phyloP scores from a whole-genome alignment of 1,140 invertebrate species.

The Babylonia areolata region DNA sequence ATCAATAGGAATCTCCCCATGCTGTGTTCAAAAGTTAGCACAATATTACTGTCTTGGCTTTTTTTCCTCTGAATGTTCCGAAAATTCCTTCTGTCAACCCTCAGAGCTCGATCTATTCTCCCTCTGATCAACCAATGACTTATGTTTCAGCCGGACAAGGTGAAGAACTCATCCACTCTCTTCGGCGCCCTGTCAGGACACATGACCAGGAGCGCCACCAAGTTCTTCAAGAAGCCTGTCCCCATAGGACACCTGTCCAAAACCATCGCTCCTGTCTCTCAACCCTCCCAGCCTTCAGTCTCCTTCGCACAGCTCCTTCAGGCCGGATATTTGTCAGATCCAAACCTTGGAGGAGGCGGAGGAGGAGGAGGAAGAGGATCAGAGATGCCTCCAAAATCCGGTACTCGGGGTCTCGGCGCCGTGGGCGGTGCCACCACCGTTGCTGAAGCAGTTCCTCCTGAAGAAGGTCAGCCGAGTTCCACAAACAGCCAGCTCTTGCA shows the following conservation, averaged over 20 bases:
- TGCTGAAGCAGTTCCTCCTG: background rate
- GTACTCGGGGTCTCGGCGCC: background rate
- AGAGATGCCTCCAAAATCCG: background rate
- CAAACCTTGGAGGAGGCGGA: background rate
- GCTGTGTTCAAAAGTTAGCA: too few species aligned
- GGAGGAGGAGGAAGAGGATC: background rate
- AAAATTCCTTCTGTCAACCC: too few species aligned
- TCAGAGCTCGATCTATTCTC: too few species aligned
- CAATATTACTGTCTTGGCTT: too few species aligned
- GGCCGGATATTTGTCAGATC: background rate
- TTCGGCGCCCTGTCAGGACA: conserved; percentile 21
- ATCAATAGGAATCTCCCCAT: too few species aligned
- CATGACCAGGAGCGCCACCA: conserved; percentile 17
- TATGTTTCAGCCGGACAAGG: conserved; percentile 2
- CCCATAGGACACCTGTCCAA: conserved; percentile 4
- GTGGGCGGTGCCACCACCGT: background rate
- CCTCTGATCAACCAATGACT: too few species aligned
- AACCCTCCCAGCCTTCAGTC: background rate
- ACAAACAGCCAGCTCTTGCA: background rate
- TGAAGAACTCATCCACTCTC: background rate
- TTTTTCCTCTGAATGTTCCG: too few species aligned
- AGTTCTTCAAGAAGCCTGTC: conserved; percentile 24
- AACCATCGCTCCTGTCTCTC: background rate
- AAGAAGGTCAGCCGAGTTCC: background rate
- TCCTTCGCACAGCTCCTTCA: background rate